Conservation (phyloP, 1,140 invertebrate genomes). For the Drosophila quadrilineata region DNA sequence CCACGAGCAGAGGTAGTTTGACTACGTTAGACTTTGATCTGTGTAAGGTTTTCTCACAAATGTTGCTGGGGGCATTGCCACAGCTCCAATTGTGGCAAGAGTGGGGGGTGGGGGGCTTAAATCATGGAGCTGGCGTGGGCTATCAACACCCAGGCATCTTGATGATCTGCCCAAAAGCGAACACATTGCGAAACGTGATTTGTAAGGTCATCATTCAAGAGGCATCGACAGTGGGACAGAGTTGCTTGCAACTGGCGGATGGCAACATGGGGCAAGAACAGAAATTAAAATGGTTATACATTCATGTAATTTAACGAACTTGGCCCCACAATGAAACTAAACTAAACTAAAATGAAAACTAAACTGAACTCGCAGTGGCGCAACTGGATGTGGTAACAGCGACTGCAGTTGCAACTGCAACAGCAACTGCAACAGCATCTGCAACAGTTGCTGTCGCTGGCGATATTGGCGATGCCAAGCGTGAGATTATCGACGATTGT, state of each 20-base stretch:
- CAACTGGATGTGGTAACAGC: neutral
- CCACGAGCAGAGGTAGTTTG: too few species aligned
- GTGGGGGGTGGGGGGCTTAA: too few species aligned
- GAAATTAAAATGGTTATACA: slow-evolving; percentile 79
- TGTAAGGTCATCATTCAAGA: slow-evolving; percentile 78
- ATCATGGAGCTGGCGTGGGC: slow-evolving; percentile 40
- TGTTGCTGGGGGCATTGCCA: too few species aligned
- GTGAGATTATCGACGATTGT: slow-evolving; percentile 78
- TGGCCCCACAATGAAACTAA: too few species aligned
- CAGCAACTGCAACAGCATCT: slow-evolving; percentile 6
- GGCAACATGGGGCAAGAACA: slow-evolving; percentile 43
- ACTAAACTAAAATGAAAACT: too few species aligned
- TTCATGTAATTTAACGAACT: slow-evolving; percentile 79
- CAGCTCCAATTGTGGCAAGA: too few species aligned
- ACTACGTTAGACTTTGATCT: too few species aligned
- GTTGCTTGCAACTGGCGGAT: slow-evolving; percentile 12
- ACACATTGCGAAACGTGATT: slow-evolving; percentile 74
- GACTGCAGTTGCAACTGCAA: slow-evolving; percentile 17
- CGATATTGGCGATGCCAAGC: slow-evolving; percentile 77
- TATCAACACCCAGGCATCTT: slow-evolving; percentile 65
- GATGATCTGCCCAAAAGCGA: slow-evolving; percentile 54
- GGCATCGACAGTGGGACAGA: slow-evolving; percentile 15
- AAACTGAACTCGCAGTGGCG: slow-evolving; percentile 55
- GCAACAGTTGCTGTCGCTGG: slow-evolving; percentile 42
- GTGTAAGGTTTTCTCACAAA: too few species aligned